A percentile compares a stretch with the other conserved stretches of the same genome.
phyloP scores from a whole-genome alignment of 1,140 invertebrate genomes.

The Matsumurasca onukii region DNA sequence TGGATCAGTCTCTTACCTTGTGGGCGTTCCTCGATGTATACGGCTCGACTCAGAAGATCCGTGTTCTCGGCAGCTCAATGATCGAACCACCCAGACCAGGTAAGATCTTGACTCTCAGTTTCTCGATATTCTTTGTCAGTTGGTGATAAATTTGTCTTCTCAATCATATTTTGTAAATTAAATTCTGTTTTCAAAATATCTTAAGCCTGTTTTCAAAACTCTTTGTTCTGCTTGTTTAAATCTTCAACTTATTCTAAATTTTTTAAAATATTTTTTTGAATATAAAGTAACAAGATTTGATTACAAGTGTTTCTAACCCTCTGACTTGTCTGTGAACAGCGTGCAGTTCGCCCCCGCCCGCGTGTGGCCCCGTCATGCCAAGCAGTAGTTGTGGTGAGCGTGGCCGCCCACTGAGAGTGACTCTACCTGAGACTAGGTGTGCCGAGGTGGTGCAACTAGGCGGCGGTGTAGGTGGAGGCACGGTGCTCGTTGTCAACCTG shows the following conservation, averaged over 20 bases:
- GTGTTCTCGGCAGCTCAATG: conserved; percentile 58
- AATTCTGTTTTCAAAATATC: no score
- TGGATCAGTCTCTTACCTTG: conserved; percentile 83
- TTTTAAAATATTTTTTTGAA: neutral
- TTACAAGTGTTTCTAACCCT: neutral
- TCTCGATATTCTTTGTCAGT: no score
- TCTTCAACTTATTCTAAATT: no score
- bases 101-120: conserved; percentile 1
- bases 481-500: conserved; percentile 77
- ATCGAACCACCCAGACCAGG: conserved; percentile 39
- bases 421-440: conserved; percentile 34
- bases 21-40: conserved; percentile 98
- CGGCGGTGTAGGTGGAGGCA: conserved; percentile 54
- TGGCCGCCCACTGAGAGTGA: conserved; percentile 33
- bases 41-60: conserved; percentile 86
- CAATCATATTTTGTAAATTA: no score
- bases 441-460: conserved; percentile 30
- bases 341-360: conserved; percentile 29
- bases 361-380: conserved; percentile 34
- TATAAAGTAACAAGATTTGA: neutral
- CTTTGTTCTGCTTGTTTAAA: no score
- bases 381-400: conserved; percentile 30
- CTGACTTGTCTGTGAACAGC: conserved; percentile 1
- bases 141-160: no score
- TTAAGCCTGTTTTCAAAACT: no score